These are phyloP conservation scores for Drosophila mayaguana DNA, from an alignment of 2,888 invertebrate species.

Conservation along the genomic window DNA sequence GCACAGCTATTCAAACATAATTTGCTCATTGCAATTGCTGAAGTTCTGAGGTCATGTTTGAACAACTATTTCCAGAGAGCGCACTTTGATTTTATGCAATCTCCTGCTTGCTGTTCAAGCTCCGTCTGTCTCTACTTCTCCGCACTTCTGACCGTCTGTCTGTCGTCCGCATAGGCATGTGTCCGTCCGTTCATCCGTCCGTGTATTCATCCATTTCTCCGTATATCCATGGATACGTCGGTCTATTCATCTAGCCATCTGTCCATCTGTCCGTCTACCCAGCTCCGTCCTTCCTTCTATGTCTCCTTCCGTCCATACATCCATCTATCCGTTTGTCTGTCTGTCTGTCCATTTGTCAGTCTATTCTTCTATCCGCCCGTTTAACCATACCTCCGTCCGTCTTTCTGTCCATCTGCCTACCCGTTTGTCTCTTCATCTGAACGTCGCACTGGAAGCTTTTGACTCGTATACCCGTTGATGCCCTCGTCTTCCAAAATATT, in stretches of 20 bases:
- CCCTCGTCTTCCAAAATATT: too few relatives aligned
- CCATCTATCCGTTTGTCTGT: neutral
- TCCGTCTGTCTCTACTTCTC: too few relatives aligned
- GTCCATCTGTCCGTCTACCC: neutral
- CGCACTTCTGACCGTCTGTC: too few relatives aligned
- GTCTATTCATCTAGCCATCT: neutral
- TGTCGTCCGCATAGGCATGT: too few relatives aligned
- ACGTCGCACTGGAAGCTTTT: neutral
- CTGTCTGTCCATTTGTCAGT: neutral
- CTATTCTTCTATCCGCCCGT: neutral
- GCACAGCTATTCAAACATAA: neutral
- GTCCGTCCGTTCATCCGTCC: too few relatives aligned
- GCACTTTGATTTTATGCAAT: neutral
- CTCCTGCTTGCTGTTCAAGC: neutral
- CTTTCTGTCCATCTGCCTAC: neutral
- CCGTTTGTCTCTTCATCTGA: neutral
- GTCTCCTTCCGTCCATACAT: neutral
- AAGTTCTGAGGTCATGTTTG: neutral
- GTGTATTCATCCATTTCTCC: neutral
- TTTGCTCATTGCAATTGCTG: neutral
- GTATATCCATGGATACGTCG: neutral
- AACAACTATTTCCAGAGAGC: neutral
- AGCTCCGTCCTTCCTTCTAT: neutral
- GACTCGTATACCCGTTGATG: too few relatives aligned
- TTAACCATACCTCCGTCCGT: neutral